Evolutionary conservation across 2,888 invertebrate genomes (phyloP), one percentile per base, ranked within the genome.

Genomic region (Philonicus albiceps): DNA sequence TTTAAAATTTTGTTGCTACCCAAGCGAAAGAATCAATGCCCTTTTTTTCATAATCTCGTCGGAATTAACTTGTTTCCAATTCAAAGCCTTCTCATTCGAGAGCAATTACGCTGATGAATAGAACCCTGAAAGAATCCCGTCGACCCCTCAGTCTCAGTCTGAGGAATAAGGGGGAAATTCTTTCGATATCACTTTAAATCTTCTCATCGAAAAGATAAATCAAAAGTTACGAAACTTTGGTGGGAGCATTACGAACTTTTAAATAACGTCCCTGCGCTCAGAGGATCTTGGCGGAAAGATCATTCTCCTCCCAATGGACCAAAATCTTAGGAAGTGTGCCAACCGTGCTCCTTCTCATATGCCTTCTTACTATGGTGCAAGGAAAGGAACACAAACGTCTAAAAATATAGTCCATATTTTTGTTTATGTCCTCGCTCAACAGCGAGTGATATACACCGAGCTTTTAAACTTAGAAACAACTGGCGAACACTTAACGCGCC

Each of bases 141-240:
- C 19, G 34, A n/a, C 13, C 55, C 34, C 34, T 16, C 4, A 0
- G 13, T 13, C 19, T 7, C 7, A 5, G 22, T n/a, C 34, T 8
- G 31, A 55, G 81, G 55, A 34, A 11, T 11, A 31, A 22, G 81
- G 55, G 16, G 30, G 31, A 30, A n/a, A 49, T 49, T 30, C 30
- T 64, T 81, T 34, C 16, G 34, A 30, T 55, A 53, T 81, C 55
- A 49, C 64, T 81, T 81, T 81, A 81, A 81, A 81, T 81, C 64
- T 81, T 22, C 81, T 64, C 81, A 81, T 81, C 81, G 81, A 81
- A 64, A 55, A 53, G 81, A 81, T 81, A 81, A 81, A 53, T 81
- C 81, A 53, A 49, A 19, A 64, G 34, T 81, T 64, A 81, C 55
- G 37, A 64, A 81, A 81, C 34, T 81, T 81, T 19, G 81, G 19